These are phyloP conservation scores for Ctenopoma multispine DNA, from an alignment of 2,797 vertebrate species.

Conservation along the genomic window DNA sequence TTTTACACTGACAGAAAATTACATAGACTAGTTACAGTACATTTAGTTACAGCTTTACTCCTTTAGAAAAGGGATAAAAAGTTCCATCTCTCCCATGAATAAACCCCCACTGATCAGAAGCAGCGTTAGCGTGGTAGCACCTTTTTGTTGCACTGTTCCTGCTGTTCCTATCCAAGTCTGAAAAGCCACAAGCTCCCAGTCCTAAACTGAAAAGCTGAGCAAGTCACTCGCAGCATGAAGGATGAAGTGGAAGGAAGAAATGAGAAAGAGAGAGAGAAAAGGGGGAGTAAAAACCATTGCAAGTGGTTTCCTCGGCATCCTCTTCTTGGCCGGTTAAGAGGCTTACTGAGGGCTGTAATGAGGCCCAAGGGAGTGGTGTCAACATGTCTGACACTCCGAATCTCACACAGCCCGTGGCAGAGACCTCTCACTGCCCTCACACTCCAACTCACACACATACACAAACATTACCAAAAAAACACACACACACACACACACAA, in stretches of 20 bases:
- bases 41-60: slow-evolving; percentile 56
- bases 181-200: slow-evolving; percentile 9
- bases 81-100: slow-evolving; percentile 16
- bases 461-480: slow-evolving; percentile 2
- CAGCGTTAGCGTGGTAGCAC: slow-evolving; percentile 30
- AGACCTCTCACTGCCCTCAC: slow-evolving; percentile 54
- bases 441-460: slow-evolving; percentile 30
- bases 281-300: neutral
- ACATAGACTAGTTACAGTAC: slow-evolving; percentile 65
- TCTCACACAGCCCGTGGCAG: slow-evolving; percentile 43
- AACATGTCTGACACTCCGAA: slow-evolving; percentile 59
- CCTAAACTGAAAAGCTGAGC: slow-evolving; percentile 21
- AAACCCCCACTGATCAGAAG: neutral
- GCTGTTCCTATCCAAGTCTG: slow-evolving; percentile 3
- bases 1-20: slow-evolving; percentile 62
- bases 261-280: neutral
- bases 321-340: slow-evolving; percentile 43
- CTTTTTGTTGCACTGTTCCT: slow-evolving; percentile 9
- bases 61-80: slow-evolving; percentile 28
- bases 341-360: slow-evolving; percentile 57
- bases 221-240: slow-evolving; percentile 31
- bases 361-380: slow-evolving; percentile 57
- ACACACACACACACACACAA: slow-evolving; percentile 6
- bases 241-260: neutral
- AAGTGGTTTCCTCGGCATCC: slow-evolving; percentile 4